A percentile compares a stretch with the other conserved stretches of the same genome.
phyloP scores from a whole-genome alignment of 2,888 invertebrate species.

The Scaptomyza flava region DNA sequence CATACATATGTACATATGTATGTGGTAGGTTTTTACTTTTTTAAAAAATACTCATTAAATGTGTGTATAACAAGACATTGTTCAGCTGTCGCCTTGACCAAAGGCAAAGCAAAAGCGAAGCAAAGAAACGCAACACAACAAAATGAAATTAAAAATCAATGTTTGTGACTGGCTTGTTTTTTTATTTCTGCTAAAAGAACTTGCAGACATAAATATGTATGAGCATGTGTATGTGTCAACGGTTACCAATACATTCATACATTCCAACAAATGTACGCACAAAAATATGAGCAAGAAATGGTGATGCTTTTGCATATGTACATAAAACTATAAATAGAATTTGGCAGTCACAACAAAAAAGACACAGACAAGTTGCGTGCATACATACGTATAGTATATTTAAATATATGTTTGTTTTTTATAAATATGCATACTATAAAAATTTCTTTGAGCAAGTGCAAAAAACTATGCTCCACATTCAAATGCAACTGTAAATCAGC shows the following conservation, averaged over 20 bases:
- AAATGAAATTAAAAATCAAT: slow-evolving; percentile 11
- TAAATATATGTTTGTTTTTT: not conserved
- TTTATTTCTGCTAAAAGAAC: not conserved
- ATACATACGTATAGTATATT: not conserved
- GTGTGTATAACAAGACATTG: slow-evolving; percentile 15
- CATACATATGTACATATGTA: not conserved
- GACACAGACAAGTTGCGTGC: slow-evolving; percentile 12
- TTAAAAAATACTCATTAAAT: slow-evolving; percentile 11
- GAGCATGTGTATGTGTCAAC: not conserved
- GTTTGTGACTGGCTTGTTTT: slow-evolving; percentile 14
- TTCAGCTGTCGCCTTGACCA: slow-evolving; percentile 9
- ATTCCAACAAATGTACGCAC: not conserved
- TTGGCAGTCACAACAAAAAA: slow-evolving; percentile 42
- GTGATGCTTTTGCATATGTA: slow-evolving; percentile 50
- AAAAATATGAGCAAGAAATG: slow-evolving; percentile 38
- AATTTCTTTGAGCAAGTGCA: not conserved
- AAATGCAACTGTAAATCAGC: slow-evolving; percentile 3
- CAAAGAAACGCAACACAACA: slow-evolving; percentile 2
- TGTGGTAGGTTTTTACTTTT: not conserved
- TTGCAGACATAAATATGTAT: not conserved
- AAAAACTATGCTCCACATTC: slow-evolving; percentile 12
- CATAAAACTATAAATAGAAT: slow-evolving; percentile 44
- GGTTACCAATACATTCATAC: not conserved
- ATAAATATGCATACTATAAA: not conserved
- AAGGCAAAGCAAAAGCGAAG: not conserved